Conservation (phyloP, 2,888 invertebrate genomes). For the Drosophila lutescens region DNA sequence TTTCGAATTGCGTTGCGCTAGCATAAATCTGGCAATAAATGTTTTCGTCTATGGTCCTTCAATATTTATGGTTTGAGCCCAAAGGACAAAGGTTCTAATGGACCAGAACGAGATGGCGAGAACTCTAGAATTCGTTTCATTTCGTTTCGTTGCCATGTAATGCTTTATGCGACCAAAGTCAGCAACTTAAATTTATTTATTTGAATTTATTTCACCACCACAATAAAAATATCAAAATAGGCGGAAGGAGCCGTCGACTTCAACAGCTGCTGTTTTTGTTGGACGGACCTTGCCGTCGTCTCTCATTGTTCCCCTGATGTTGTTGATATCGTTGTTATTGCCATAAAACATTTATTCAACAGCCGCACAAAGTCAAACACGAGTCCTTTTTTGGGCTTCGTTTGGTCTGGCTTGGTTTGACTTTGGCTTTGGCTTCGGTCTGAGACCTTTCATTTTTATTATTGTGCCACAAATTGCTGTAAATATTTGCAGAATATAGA, state of each 20-base stretch:
- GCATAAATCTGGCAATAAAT: conserved; percentile 79
- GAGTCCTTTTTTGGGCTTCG: conserved; percentile 61
- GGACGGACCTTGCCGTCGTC: conserved; percentile 6
- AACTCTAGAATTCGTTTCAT: conserved; percentile 11
- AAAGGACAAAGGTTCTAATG: conserved; percentile 47
- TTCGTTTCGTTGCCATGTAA: conserved; percentile 19
- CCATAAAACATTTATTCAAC: conserved; percentile 65
- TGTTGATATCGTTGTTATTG: conserved; percentile 50
- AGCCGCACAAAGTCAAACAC: conserved; percentile 65
- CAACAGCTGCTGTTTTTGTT: conserved; percentile 60
- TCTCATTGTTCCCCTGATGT: conserved; percentile 50
- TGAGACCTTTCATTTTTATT: conserved; percentile 70
- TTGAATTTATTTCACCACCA: conserved; percentile 74
- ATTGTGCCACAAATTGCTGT: conserved; percentile 75
- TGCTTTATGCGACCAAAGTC: conserved; percentile 50
- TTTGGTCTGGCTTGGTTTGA: conserved; percentile 47
- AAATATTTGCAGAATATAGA: conserved; percentile 73
- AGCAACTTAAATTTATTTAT: conserved; percentile 74
- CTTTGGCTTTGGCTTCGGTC: conserved; percentile 32
- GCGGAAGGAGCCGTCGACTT: conserved; percentile 18
- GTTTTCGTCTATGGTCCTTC: conserved; percentile 51
- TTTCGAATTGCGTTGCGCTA: conserved; percentile 50
- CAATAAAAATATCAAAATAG: conserved; percentile 75
- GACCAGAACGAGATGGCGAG: conserved; percentile 11
- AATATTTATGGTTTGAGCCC: conserved; percentile 62